phyloP scores from a whole-genome alignment of 2,113 vertebrate species.

The Echinops telfairi region DNA sequence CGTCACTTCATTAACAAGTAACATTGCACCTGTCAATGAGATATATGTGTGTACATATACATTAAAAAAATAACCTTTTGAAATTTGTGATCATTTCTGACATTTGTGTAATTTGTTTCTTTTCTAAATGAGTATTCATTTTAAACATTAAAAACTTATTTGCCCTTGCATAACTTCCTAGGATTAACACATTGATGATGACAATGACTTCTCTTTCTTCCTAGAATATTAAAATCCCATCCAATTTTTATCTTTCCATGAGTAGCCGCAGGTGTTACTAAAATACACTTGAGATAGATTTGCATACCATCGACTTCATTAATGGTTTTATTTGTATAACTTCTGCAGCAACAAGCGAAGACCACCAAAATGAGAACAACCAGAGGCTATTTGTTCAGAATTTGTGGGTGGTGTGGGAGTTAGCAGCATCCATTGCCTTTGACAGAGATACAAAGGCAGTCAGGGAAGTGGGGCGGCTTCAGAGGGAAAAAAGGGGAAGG shows the following conservation, averaged over 20 bases:
- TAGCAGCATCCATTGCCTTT: not conserved
- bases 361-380: not conserved
- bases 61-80: not conserved
- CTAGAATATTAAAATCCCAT: not conserved
- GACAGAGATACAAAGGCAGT: not conserved
- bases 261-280: not conserved
- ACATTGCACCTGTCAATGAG: conserved; percentile 57
- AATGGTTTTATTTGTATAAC: not conserved
- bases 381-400: not conserved
- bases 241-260: not conserved
- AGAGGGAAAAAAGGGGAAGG: not conserved
- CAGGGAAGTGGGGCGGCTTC: not conserved
- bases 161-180: not conserved
- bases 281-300: not conserved
- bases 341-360: not conserved
- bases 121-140: not conserved
- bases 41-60: not conserved
- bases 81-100: not conserved
- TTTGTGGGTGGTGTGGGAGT: not conserved
- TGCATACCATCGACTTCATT: not conserved
- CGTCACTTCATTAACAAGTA: conserved; percentile 80
- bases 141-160: not conserved
- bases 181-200: not conserved
- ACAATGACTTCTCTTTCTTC: not conserved
- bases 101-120: not conserved